These are phyloP conservation scores for Lacerta agilis DNA, from an alignment of 2,797 vertebrate species.

Conservation along the genomic window DNA sequence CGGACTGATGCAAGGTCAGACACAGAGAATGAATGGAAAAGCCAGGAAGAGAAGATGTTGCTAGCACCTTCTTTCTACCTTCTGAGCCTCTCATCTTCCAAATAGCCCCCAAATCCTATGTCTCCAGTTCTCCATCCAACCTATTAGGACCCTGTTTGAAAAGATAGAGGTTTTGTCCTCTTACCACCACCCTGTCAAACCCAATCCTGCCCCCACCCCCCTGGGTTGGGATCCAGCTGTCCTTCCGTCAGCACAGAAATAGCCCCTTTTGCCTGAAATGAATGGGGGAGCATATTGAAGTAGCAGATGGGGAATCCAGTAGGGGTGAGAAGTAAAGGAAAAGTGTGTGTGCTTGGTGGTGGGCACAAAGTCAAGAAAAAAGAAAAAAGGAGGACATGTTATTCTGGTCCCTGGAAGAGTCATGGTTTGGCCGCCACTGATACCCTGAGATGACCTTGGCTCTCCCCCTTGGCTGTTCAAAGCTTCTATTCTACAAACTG, in stretches of 20 bases:
- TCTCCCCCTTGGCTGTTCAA: conserved; percentile 16
- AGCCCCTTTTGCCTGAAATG: background rate
- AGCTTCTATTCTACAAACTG: conserved; percentile 1
- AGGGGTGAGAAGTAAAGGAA: conserved; percentile 9
- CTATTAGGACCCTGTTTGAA: background rate
- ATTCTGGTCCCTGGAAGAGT: conserved; percentile 10
- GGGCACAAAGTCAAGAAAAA: conserved; percentile 2
- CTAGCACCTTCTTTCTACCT: background rate
- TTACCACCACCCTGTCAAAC: background rate
- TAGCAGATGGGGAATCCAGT: conserved; percentile 10
- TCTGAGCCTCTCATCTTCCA: background rate
- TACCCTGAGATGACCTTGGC: conserved; percentile 18
- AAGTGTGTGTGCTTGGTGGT: background rate
- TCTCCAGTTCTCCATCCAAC: background rate
- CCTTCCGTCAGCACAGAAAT: background rate
- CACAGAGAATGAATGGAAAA: background rate
- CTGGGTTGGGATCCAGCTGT: background rate
- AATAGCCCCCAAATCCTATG: background rate
- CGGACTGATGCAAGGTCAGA: background rate
- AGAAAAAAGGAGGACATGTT: background rate
- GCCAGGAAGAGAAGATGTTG: background rate
- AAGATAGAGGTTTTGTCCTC: background rate
- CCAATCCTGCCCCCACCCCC: too few species aligned
- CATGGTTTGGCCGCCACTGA: background rate
- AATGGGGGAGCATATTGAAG: conserved; percentile 2